Evolutionary conservation across 1,140 invertebrate species (phyloP).

Genomic region (Pseudomyrmex flavicornis): DNA sequence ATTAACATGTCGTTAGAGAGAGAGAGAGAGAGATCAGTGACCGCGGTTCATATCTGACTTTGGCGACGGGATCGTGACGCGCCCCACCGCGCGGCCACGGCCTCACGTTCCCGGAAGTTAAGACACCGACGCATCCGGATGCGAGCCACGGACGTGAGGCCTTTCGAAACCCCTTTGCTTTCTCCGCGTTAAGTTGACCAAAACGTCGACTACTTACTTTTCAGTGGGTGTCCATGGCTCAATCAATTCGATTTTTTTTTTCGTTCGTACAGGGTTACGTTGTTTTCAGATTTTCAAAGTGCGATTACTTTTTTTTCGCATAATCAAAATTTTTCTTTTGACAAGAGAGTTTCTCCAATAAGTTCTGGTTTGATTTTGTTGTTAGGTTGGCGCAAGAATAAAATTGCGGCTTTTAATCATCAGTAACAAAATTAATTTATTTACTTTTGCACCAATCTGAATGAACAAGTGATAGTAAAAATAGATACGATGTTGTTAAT

Average conservation of each 20-base stretch:
- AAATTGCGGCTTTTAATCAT: no score
- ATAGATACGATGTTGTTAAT: not conserved
- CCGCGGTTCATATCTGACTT: slow-evolving; percentile 70
- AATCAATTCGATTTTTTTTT: slow-evolving; percentile 16
- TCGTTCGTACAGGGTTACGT: not conserved
- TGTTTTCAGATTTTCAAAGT: not conserved
- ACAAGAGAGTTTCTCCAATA: no score
- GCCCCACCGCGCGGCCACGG: slow-evolving; percentile 64
- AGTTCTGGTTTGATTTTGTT: no score
- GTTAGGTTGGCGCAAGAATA: no score
- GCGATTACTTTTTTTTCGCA: no score
- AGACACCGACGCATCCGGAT: slow-evolving; percentile 81
- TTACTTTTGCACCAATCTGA: not conserved
- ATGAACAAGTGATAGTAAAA: not conserved
- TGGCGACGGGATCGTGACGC: slow-evolving; percentile 60
- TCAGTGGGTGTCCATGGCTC: slow-evolving; percentile 22
- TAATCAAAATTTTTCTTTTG: not conserved
- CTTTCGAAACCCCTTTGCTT: slow-evolving; percentile 66
- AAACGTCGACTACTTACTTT: slow-evolving; percentile 48
- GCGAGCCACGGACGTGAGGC: slow-evolving; percentile 79
- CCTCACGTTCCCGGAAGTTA: slow-evolving; percentile 84
- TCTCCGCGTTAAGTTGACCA: slow-evolving; percentile 25
- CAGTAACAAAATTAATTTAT: no score
- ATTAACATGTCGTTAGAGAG: slow-evolving; percentile 10
- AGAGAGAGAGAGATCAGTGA: slow-evolving; percentile 76